These are phyloP conservation scores for Nomada lathburiana DNA, from an alignment of 2,888 invertebrate species.

Conservation along the genomic window DNA sequence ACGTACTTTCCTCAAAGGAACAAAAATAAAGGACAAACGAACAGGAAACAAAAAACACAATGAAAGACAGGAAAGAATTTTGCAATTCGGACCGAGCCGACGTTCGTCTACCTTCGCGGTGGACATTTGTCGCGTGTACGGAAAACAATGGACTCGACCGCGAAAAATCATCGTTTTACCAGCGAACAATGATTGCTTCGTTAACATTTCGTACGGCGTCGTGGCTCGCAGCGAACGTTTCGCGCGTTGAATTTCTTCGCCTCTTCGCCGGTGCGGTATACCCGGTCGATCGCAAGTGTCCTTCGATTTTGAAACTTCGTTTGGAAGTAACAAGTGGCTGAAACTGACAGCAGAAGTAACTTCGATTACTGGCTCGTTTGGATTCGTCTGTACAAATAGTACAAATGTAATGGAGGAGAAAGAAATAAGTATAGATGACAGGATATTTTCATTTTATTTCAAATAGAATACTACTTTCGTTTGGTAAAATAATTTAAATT, in stretches of 20 bases:
- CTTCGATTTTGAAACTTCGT: not conserved
- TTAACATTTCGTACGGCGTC: conserved; percentile 41
- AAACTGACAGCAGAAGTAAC: conserved; percentile 1
- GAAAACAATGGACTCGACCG: conserved; percentile 32
- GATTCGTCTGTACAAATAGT: too few species aligned
- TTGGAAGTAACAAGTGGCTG: not conserved
- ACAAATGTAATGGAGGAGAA: too few species aligned
- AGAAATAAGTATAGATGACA: too few species aligned
- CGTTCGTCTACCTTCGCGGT: not conserved
- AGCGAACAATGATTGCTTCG: conserved; percentile 38
- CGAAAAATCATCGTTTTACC: conserved; percentile 55
- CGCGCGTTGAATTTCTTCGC: conserved; percentile 15
- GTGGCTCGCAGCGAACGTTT: conserved; percentile 19
- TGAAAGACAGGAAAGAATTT: conserved; percentile 19
- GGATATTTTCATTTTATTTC: too few species aligned
- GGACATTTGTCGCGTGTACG: conserved; percentile 2
- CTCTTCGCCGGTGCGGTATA: not conserved
- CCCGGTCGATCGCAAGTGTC: conserved; percentile 4
- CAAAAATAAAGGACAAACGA: not conserved
- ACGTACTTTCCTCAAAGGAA: too few species aligned
- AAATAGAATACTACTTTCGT: not conserved
- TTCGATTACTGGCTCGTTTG: not conserved
- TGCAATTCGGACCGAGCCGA: conserved; percentile 36
- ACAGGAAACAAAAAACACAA: too few species aligned
- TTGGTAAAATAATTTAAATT: not conserved